phyloP scores from a whole-genome alignment of 1,140 invertebrate species.

The Achatina immaculata region DNA sequence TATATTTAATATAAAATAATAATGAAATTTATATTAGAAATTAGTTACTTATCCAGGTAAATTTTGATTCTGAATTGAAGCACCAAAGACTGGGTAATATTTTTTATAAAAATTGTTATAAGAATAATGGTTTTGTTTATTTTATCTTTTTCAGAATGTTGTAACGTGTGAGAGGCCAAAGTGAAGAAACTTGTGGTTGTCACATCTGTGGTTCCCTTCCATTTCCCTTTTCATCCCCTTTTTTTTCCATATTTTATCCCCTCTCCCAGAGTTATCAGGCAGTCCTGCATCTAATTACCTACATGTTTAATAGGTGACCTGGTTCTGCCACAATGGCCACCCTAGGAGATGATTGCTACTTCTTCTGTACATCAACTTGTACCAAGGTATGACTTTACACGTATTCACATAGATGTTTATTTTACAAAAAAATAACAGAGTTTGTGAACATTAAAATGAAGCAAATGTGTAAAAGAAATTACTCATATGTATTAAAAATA shows the following conservation, averaged over 20 bases:
- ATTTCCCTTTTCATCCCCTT: background rate
- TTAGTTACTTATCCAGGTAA: too few species aligned
- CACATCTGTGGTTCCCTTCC: background rate
- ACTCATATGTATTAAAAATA: background rate
- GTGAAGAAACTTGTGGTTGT: background rate
- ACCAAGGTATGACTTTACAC: slow-evolving; percentile 15
- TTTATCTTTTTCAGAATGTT: background rate
- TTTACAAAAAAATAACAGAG: background rate
- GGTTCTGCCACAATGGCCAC: slow-evolving; percentile 7
- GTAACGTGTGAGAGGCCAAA: background rate
- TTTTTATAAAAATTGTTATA: too few species aligned
- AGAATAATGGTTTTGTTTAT: background rate
- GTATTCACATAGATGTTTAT: background rate
- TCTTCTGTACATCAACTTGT: slow-evolving; percentile 35
- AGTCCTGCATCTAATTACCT: background rate
- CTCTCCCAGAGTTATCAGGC: background rate
- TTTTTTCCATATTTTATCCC: background rate
- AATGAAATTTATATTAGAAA: too few species aligned
- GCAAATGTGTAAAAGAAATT: background rate
- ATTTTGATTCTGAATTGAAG: too few species aligned
- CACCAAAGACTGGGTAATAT: too few species aligned
- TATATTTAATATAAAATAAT: too few species aligned
- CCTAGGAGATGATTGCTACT: slow-evolving; percentile 36
- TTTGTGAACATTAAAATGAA: background rate
- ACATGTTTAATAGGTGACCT: background rate